phyloP scores from a whole-genome alignment of 30 jellyfish, hydroid and myxozoan genomes.

The Mastigias papua region DNA sequence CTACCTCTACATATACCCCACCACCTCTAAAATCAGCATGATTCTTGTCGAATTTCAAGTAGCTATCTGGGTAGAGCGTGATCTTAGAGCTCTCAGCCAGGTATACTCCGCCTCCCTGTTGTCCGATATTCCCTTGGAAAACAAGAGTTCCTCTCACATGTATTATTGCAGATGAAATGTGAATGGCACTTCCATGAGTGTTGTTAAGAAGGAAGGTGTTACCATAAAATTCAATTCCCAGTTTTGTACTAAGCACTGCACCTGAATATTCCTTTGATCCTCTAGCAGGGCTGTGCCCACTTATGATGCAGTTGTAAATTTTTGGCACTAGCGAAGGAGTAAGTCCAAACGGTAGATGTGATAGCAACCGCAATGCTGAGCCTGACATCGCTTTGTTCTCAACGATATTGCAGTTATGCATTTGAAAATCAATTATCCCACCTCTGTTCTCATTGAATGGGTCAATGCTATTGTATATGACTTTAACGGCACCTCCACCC shows the following conservation, averaged over 20 bases:
- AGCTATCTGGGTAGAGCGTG: conserved; percentile 51
- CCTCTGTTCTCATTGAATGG: conserved; percentile 49
- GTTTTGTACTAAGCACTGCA: conserved; percentile 64
- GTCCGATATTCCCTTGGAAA: conserved; percentile 43
- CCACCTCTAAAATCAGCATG: conserved; percentile 78
- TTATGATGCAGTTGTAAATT: conserved; percentile 28
- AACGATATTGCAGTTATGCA: conserved; percentile 27
- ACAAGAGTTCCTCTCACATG: conserved; percentile 59
- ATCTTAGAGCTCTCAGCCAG: conserved; percentile 66
- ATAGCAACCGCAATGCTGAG: conserved; percentile 64
- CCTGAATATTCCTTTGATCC: conserved; percentile 75
- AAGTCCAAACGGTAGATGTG: conserved; percentile 50
- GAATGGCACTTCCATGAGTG: conserved; percentile 70
- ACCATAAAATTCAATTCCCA: conserved; percentile 64
- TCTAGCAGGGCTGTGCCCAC: conserved; percentile 40
- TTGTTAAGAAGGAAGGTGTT: conserved; percentile 19
- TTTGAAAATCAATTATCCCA: conserved; percentile 39
- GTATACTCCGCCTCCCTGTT: conserved; percentile 66
- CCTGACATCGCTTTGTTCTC: conserved; percentile 75
- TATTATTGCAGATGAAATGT: conserved; percentile 51
- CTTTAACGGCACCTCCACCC: conserved; percentile 79
- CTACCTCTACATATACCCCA: conserved; percentile 64
- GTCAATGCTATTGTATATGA: conserved; percentile 58
- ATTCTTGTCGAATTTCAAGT: conserved; percentile 31
- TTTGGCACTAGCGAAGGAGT: conserved; percentile 50